phyloP scores from a whole-genome alignment of 1,140 invertebrate genomes.

The Idris sp. region DNA sequence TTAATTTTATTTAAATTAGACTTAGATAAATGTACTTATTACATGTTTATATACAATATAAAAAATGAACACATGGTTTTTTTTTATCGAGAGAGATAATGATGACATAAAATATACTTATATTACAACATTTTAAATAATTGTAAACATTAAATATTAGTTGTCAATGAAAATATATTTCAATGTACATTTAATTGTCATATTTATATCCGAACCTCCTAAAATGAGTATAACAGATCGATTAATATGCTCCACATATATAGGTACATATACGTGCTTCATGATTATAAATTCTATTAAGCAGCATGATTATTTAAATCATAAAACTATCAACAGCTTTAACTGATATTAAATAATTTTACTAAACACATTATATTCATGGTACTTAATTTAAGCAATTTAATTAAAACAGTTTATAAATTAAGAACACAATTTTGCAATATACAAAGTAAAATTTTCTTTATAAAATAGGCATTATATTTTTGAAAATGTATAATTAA shows the following conservation, averaged over 20 bases:
- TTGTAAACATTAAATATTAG: slow-evolving; percentile 18
- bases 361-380: background rate
- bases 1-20: too few species aligned
- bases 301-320: slow-evolving; percentile 10
- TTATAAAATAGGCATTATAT: too few species aligned
- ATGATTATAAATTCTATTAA: slow-evolving; percentile 14
- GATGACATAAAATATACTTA: too few species aligned
- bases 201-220: slow-evolving; percentile 57
- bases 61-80: too few species aligned
- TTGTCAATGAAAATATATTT: slow-evolving; percentile 55
- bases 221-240: slow-evolving; percentile 46
- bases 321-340: slow-evolving; percentile 21
- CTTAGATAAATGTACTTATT: too few species aligned
- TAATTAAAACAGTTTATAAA: too few species aligned
- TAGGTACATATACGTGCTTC: slow-evolving; percentile 45
- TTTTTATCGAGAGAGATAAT: too few species aligned
- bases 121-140: slow-evolving; percentile 30
- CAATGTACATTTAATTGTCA: slow-evolving; percentile 32
- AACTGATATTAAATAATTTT: slow-evolving; percentile 5
- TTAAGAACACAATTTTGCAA: too few species aligned
- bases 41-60: too few species aligned
- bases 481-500: too few species aligned
- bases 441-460: too few species aligned
- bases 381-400: slow-evolving; percentile 10
- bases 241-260: slow-evolving; percentile 51